Evolutionary conservation across 2,113 vertebrate species (phyloP), one percentile per base, ranked within the genome.

Genomic region (Myiagra hebetior): DNA sequence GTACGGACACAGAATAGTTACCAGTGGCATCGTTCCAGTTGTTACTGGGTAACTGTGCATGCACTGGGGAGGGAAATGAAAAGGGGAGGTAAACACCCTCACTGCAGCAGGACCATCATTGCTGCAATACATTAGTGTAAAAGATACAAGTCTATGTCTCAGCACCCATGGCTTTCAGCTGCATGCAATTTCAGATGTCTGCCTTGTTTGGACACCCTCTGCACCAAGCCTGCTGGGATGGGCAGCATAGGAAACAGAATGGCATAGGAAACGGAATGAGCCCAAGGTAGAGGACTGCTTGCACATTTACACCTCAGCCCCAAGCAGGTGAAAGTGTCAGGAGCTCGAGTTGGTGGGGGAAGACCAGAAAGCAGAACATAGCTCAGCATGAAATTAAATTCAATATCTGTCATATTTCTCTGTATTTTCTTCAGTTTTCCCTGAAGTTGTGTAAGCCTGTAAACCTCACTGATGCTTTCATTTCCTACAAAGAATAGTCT

Each of bases 181-280:
- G 17, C 28, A 16, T 1, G 1, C 9, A 72, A 5, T 63, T 85
- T 69, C 63, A 77, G 22, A 41, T 67, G 16, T 68, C 52, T 4
- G 2, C 10, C 1, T n/a, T 56, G 15, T 63, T 73, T 46, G 53
- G 33, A 22, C 44, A 59, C 4, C 19, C 16, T 10, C 11, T 33
- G 15, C 23, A 42, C 18, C 17, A 22, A 52, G 6, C 1, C 6
- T 0, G 0, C 18, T 81, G 65, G 21, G 8, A 42, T 11, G 27
- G 35, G 55, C 47, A 55, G 20, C 19, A 14, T 3, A 23, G 30
- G 46, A n/a, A 70, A 47, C 2, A 1, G 26, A 28, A 37, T 27
- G 33, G 30, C 23, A 30, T 6, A 39, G 24, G 63, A n/a, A 79
- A 69, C 0, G 4, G 39, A n/a, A 46, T 39, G 14, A 76, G 2